Evolutionary conservation across 2,888 invertebrate genomes (phyloP).

Genomic region (Lutraria lutraria): DNA sequence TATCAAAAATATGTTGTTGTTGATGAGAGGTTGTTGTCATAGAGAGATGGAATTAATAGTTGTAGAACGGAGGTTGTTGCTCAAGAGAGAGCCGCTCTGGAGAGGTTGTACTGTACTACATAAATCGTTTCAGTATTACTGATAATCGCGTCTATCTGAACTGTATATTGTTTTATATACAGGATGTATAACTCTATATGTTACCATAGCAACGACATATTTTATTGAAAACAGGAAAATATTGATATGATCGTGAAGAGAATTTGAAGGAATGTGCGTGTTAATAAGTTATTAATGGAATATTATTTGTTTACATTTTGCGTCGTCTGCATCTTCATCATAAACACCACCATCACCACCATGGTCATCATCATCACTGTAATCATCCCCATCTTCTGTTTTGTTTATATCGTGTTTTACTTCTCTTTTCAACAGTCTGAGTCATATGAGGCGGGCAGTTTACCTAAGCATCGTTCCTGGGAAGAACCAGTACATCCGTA

Average conservation of each 20-base stretch:
- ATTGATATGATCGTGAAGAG: conserved; percentile 35
- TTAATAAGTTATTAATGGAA: background rate
- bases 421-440: too few species aligned
- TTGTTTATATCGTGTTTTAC: too few species aligned
- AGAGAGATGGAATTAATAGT: too few species aligned
- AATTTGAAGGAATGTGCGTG: background rate
- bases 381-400: background rate
- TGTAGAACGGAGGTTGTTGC: too few species aligned
- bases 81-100: too few species aligned
- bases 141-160: background rate
- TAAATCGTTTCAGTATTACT: background rate
- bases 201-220: conserved; percentile 45
- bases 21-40: too few species aligned
- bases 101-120: background rate
- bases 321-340: background rate
- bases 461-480: too few species aligned
- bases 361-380: background rate
- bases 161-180: background rate
- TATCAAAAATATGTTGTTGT: too few species aligned
- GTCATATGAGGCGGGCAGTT: too few species aligned
- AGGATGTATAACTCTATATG: background rate
- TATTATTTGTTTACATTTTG: too few species aligned
- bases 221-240: conserved; percentile 42
- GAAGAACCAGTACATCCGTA: too few species aligned
- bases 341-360: background rate